phyloP scores from a whole-genome alignment of 2,797 vertebrate species.

The Falco concolor region DNA sequence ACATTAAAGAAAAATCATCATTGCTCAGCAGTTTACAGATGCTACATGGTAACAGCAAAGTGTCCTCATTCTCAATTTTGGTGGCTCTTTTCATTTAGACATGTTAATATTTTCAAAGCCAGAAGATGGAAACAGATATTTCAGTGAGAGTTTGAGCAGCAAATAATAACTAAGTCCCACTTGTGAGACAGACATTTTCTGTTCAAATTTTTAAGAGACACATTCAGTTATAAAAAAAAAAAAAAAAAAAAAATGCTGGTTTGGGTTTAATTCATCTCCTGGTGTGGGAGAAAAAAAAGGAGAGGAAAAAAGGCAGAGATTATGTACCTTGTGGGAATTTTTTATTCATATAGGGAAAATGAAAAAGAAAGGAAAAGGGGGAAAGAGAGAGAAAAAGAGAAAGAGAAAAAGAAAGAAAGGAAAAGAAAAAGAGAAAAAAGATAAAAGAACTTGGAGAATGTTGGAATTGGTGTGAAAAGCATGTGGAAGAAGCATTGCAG shows the following conservation, averaged over 20 bases:
- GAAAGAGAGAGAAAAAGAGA: too few relatives aligned
- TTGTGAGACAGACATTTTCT: background rate
- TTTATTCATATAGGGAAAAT: background rate
- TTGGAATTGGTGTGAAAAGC: background rate
- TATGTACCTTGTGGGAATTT: background rate
- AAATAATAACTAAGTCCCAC: background rate
- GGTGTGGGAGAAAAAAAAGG: fast-evolving
- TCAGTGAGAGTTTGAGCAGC: background rate
- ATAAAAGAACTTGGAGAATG: background rate
- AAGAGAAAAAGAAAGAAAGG: fast-evolving
- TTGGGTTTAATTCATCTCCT: background rate
- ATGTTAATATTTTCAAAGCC: background rate
- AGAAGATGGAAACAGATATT: background rate
- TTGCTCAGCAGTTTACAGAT: background rate
- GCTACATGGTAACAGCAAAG: background rate
- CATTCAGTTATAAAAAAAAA: background rate
- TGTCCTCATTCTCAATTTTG: background rate
- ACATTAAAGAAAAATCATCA: background rate
- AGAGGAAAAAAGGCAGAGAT: fast-evolving
- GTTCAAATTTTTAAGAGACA: background rate
- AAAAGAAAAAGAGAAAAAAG: too few relatives aligned
- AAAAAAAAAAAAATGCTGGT: background rate
- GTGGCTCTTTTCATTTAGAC: background rate
- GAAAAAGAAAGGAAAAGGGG: background rate
- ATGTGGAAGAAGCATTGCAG: background rate